Percentiles rank a stretch among this genome's conserved stretches.
phyloP scores from a whole-genome alignment of 2,113 vertebrate genomes.

The Emydura subglobosa region DNA sequence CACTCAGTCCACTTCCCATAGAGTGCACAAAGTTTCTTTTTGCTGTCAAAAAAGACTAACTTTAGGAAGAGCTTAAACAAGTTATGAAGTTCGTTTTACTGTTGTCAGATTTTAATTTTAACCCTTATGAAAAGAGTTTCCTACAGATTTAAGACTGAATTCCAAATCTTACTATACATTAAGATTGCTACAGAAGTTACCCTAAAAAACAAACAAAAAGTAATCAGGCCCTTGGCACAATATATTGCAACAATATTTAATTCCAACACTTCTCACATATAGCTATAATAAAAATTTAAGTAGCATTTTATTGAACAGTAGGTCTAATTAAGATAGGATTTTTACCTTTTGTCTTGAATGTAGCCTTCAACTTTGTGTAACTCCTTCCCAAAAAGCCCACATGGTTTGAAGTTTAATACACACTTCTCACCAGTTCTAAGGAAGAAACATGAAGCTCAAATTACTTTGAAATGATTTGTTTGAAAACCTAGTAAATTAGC shows the following conservation, averaged over 20 bases:
- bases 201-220: neutral
- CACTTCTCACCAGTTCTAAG: slow-evolving; percentile 95
- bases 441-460: slow-evolving; percentile 41
- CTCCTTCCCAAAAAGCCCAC: slow-evolving; percentile 97
- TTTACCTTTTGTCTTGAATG: slow-evolving; percentile 97
- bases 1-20: slow-evolving; percentile 99
- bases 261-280: neutral
- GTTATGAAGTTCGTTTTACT: neutral
- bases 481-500: neutral
- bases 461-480: slow-evolving; percentile 7
- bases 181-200: neutral
- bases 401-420: slow-evolving; percentile 93
- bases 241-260: rapidly evolving
- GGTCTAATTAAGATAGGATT: neutral
- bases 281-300: neutral
- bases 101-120: neutral
- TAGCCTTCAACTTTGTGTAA: slow-evolving; percentile 98
- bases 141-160: neutral
- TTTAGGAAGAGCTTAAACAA: neutral
- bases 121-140: neutral
- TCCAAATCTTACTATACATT: neutral
- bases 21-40: slow-evolving; percentile 93
- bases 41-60: slow-evolving; percentile 79
- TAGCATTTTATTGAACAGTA: neutral
- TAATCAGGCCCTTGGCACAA: neutral